Conservation (phyloP, 1,140 invertebrate genomes). For the Zaprionus inermis region DNA sequence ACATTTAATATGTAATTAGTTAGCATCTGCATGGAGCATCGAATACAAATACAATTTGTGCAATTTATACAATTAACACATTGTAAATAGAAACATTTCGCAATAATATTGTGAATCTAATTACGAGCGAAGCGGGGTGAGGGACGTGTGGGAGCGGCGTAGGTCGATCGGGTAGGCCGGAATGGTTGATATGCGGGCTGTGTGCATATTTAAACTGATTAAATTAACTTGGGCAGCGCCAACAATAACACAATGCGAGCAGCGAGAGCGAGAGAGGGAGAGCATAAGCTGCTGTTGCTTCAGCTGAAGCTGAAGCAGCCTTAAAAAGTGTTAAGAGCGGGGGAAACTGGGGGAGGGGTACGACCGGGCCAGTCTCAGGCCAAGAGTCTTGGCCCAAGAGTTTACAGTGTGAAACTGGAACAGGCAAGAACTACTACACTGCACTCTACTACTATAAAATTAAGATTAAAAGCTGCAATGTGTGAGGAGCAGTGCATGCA, state of each 20-base stretch:
- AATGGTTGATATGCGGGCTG: slow-evolving; percentile 27
- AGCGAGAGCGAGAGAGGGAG: background rate
- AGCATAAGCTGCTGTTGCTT: slow-evolving; percentile 23
- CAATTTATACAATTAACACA: slow-evolving; percentile 56
- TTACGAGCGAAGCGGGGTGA: slow-evolving; percentile 27
- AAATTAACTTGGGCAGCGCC: slow-evolving; percentile 54
- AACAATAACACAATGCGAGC: slow-evolving; percentile 33
- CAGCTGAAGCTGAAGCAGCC: slow-evolving; percentile 45
- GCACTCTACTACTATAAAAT: slow-evolving; percentile 71
- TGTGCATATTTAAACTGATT: slow-evolving; percentile 69
- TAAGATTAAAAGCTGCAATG: slow-evolving; percentile 75
- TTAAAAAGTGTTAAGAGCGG: slow-evolving; percentile 57
- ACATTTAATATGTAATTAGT: slow-evolving; percentile 46
- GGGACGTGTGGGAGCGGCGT: too few species aligned
- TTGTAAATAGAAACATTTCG: slow-evolving; percentile 55
- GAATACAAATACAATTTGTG: slow-evolving; percentile 36
- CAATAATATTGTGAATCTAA: slow-evolving; percentile 50
- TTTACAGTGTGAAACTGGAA: slow-evolving; percentile 12
- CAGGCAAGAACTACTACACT: background rate
- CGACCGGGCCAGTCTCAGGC: background rate
- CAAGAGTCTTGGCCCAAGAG: background rate
- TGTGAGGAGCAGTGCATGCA: slow-evolving; percentile 35
- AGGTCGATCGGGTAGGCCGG: slow-evolving; percentile 8
- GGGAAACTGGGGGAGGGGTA: background rate
- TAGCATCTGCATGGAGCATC: slow-evolving; percentile 6